Percentiles rank a stretch among this genome's conserved stretches.
These are phyloP conservation scores for Pantherophis alleghaniensis DNA, from an alignment of 2,797 vertebrate genomes.

Conservation along the genomic window DNA sequence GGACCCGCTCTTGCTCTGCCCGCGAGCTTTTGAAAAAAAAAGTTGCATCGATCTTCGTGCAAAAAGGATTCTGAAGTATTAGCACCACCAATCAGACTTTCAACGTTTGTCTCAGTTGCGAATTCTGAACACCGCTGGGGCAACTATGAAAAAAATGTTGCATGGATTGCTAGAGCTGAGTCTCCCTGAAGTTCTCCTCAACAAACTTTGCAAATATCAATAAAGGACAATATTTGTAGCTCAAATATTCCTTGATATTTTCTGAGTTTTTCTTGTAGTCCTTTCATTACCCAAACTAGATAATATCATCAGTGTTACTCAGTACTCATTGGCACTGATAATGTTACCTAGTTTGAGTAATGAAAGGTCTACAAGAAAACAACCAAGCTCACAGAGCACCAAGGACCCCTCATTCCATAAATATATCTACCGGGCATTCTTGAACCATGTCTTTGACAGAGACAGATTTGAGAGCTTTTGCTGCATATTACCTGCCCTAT, in stretches of 20 bases:
- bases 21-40: neutral
- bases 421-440: neutral
- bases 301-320: neutral
- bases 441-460: neutral
- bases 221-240: neutral
- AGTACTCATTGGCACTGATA: neutral
- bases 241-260: neutral
- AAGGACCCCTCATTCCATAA: neutral
- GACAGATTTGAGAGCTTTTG: neutral
- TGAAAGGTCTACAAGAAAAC: neutral
- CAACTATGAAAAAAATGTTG: neutral
- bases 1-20: neutral
- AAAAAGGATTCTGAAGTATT: neutral
- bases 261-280: neutral
- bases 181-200: neutral
- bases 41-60: neutral
- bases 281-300: neutral
- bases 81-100: neutral
- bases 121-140: neutral
- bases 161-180: neutral
- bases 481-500: neutral
- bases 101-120: neutral
- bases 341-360: neutral
- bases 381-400: neutral
- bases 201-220: neutral